Evolutionary conservation across 2,797 vertebrate species (phyloP).

Genomic region (Corythornis leucogaster): DNA sequence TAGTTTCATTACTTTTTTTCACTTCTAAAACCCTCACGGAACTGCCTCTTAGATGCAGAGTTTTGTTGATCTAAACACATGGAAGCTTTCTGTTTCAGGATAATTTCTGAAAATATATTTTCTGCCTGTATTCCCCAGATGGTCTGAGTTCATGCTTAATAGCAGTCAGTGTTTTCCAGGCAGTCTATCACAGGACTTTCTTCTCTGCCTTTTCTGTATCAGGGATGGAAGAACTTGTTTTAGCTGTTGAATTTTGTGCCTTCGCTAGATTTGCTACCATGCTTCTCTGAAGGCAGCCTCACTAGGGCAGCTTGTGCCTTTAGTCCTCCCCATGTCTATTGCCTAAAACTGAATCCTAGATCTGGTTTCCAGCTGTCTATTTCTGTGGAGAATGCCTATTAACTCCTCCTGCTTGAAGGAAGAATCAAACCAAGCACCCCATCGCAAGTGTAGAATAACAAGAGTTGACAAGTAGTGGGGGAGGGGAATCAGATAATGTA

Average conservation of each 20-base stretch:
- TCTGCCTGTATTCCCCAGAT: neutral
- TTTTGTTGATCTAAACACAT: neutral
- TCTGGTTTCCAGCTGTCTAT: neutral
- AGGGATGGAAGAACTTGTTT: neutral
- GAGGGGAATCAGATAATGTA: neutral
- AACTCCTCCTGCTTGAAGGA: neutral
- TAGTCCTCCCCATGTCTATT: neutral
- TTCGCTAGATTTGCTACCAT: neutral
- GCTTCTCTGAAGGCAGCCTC: neutral
- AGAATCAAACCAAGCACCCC: neutral
- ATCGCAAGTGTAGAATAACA: neutral
- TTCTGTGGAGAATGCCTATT: neutral
- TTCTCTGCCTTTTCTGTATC: neutral
- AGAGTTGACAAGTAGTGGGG: neutral
- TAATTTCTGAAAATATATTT: neutral
- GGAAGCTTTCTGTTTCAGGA: neutral
- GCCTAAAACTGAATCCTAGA: neutral
- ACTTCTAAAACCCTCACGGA: neutral
- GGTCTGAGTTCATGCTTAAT: neutral
- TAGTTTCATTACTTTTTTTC: neutral
- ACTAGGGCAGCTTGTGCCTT: neutral
- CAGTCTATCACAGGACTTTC: neutral
- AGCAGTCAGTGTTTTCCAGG: neutral
- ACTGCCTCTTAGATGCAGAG: neutral
- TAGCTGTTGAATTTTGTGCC: neutral